A percentile compares a stretch with the other conserved stretches of the same genome.
Evolutionary conservation across 2,113 vertebrate species (phyloP).

Genomic region (Crotalus viridis): DNA sequence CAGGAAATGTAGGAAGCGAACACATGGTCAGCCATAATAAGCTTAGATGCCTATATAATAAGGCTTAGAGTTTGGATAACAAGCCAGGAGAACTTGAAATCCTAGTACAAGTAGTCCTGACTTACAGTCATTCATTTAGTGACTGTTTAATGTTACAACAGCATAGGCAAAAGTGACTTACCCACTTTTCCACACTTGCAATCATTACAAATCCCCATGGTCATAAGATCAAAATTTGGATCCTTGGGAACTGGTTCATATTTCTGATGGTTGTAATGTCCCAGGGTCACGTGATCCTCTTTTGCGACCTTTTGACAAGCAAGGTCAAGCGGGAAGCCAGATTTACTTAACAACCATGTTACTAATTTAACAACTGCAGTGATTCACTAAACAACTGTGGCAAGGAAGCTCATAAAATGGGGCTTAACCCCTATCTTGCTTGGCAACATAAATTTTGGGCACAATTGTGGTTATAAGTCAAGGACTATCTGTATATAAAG

Average conservation of each 20-base stretch:
- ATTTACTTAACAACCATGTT: background rate
- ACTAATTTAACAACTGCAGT: too few relatives aligned
- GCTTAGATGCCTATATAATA: background rate
- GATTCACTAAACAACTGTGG: too few relatives aligned
- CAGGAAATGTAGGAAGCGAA: background rate
- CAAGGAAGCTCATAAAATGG: background rate
- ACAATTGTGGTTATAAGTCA: background rate
- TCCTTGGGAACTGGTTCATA: background rate
- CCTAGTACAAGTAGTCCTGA: background rate
- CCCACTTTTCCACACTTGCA: background rate
- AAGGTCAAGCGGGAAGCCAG: background rate
- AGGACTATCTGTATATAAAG: background rate
- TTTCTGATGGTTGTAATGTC: background rate
- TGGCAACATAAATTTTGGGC: background rate
- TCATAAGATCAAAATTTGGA: background rate
- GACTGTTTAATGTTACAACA: background rate
- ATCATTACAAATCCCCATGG: background rate
- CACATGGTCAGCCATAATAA: background rate
- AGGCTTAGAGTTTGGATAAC: background rate
- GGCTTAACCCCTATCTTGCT: background rate
- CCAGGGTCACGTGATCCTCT: background rate
- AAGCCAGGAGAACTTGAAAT: background rate
- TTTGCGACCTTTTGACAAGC: background rate
- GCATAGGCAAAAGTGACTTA: background rate
- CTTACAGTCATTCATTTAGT: background rate